phyloP scores from a whole-genome alignment of 2,797 vertebrate species.

The Dermochelys coriacea region DNA sequence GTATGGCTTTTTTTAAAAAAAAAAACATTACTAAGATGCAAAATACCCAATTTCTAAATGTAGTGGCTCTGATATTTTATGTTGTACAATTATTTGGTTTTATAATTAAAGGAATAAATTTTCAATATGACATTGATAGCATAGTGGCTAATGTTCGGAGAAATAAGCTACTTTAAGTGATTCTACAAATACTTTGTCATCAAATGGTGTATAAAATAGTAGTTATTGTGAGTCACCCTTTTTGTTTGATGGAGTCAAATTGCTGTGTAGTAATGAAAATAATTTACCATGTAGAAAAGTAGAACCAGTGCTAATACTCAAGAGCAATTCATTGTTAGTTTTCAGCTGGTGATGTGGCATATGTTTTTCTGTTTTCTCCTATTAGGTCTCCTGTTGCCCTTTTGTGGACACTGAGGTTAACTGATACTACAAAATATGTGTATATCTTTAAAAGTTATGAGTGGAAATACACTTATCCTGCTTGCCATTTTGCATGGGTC shows the following conservation, averaged over 20 bases:
- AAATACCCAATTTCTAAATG: neutral
- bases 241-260: neutral
- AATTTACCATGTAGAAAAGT: neutral
- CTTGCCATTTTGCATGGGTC: neutral
- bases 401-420: neutral
- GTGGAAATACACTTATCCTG: neutral
- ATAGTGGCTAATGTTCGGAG: neutral
- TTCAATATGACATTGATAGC: neutral
- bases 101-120: neutral
- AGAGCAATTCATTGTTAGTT: conserved; percentile 7
- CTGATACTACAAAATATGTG: neutral
- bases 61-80: neutral
- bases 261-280: neutral
- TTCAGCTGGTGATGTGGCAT: conserved; percentile 41
- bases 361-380: conserved; percentile 13
- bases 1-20: neutral
- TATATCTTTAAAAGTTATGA: neutral
- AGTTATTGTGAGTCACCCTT: neutral
- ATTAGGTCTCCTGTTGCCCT: neutral
- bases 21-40: neutral
- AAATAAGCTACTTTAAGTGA: neutral
- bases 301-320: conserved; percentile 28
- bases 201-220: neutral
- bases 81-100: neutral
- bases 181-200: neutral